Evolutionary conservation across 2,888 invertebrate genomes (phyloP).

Genomic region (Lithosia quadra): DNA sequence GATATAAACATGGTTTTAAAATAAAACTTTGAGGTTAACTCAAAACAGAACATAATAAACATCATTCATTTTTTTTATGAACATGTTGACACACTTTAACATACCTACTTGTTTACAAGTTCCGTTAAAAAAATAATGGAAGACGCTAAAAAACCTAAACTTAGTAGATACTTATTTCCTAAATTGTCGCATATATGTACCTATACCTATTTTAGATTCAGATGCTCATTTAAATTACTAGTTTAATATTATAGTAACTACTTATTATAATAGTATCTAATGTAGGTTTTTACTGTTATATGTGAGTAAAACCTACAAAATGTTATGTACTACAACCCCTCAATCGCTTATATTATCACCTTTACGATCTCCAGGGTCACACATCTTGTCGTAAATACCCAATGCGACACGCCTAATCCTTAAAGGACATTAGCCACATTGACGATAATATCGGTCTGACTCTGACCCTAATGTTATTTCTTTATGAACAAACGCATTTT

Average conservation of each 20-base stretch:
- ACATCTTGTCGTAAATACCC: conserved; percentile 15
- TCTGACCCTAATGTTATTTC: neutral
- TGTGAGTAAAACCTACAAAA: conserved; percentile 2
- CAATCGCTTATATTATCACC: too few relatives aligned
- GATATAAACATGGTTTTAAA: neutral
- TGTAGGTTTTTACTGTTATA: too few relatives aligned
- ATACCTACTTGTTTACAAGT: neutral
- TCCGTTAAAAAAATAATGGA: neutral
- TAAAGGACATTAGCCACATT: neutral
- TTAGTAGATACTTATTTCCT: too few relatives aligned
- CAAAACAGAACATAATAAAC: neutral
- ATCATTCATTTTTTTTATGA: neutral
- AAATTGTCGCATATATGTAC: too few relatives aligned
- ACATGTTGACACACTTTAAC: neutral
- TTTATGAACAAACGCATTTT: neutral
- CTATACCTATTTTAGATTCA: too few relatives aligned
- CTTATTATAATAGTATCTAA: too few relatives aligned
- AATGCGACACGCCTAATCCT: conserved; percentile 10
- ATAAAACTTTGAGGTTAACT: neutral
- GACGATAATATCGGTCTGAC: conserved; percentile 1
- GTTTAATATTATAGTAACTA: too few relatives aligned
- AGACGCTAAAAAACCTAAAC: neutral
- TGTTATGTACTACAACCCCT: neutral
- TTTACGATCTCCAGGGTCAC: conserved; percentile 12
- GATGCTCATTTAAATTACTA: too few relatives aligned